Conservation (phyloP, 2,888 invertebrate genomes). For the Corbicula japonica region DNA sequence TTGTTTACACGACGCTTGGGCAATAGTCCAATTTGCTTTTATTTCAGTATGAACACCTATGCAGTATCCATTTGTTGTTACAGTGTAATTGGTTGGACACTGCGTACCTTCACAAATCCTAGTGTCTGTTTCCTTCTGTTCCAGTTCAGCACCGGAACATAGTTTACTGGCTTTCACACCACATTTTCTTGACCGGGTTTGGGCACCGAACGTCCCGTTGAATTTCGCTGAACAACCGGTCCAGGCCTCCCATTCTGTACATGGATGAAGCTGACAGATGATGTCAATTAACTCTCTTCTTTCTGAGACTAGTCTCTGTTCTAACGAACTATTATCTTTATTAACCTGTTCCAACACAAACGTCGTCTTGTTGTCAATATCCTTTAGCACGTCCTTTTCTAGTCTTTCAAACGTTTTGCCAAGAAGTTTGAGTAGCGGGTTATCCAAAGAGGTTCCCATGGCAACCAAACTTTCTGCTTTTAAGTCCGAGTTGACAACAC, state of each 20-base stretch:
- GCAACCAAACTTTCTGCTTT: background rate
- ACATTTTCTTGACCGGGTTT: slow-evolving; percentile 14
- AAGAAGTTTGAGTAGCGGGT: background rate
- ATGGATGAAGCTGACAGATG: background rate
- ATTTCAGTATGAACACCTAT: background rate
- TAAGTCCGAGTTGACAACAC: background rate
- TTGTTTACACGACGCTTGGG: background rate
- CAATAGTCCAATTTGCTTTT: background rate
- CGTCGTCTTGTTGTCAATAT: background rate
- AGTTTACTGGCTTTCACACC: background rate
- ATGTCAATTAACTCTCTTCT: background rate
- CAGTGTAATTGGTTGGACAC: background rate
- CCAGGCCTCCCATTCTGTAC: slow-evolving; percentile 17
- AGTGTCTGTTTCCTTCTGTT: too few relatives aligned
- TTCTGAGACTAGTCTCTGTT: too few relatives aligned
- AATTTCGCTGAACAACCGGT: background rate
- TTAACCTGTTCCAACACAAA: background rate
- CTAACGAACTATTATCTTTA: too few relatives aligned
- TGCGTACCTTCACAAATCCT: too few relatives aligned
- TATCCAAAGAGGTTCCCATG: background rate
- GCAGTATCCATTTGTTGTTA: background rate
- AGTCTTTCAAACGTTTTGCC: background rate
- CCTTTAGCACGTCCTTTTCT: background rate
- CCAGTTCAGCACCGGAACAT: too few relatives aligned
- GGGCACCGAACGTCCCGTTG: slow-evolving; percentile 1